Percentiles rank a stretch among this genome's conserved stretches.
Evolutionary conservation across 2,113 vertebrate genomes (phyloP).

Genomic region (Charadrius vociferus): DNA sequence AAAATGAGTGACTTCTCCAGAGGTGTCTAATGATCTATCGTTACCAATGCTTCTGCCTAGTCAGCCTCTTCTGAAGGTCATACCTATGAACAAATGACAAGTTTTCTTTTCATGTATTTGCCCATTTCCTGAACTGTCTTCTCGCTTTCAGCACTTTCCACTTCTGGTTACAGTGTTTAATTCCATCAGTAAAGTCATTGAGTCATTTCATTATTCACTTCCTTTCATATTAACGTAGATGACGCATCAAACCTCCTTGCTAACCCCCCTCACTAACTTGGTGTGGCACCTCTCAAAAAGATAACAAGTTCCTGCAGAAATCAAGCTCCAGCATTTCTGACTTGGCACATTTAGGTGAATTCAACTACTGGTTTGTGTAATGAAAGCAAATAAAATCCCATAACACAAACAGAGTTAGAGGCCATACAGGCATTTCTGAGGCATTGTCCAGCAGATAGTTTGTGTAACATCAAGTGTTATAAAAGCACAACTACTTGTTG

Average conservation of each 20-base stretch:
- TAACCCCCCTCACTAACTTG: background rate
- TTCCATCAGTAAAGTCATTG: background rate
- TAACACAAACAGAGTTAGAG: background rate
- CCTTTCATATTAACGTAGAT: background rate
- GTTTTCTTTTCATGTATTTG: background rate
- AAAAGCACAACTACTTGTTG: background rate
- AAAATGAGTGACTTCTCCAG: background rate
- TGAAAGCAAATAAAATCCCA: background rate
- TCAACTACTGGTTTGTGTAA: background rate
- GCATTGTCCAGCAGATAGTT: background rate
- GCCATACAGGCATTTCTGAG: background rate
- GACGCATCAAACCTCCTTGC: background rate
- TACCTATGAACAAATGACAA: background rate
- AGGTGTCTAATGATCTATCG: background rate
- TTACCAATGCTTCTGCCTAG: background rate
- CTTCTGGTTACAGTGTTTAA: background rate
- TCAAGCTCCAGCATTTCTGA: background rate
- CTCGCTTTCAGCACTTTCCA: background rate
- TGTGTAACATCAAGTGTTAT: background rate
- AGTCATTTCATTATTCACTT: constrained; percentile 6
- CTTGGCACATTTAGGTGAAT: background rate
- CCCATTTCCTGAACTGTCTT: background rate
- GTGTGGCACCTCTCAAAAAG: background rate
- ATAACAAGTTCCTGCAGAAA: background rate
- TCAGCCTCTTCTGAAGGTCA: background rate